Base-by-base conservation (phyloP, 2,888 invertebrate genomes). In the Drosophila nr. fundita region DNA sequence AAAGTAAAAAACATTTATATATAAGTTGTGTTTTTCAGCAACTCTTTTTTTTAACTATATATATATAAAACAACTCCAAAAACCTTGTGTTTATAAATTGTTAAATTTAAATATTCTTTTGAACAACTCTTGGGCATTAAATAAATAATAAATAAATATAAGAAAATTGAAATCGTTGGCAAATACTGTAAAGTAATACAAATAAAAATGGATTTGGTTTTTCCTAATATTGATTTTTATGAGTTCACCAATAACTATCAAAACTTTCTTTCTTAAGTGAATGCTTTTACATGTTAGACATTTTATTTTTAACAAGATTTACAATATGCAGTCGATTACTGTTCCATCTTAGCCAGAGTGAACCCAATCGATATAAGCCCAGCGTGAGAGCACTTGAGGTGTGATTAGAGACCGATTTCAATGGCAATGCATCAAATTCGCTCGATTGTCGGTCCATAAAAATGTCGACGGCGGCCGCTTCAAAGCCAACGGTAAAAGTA, bases 401-500 rank as follows among this genome's bases (percentile, higher is more conserved):
- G 36, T 49, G 54, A 57, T 63, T 63, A n/a, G 18, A 48, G 38
- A 6, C 48, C 54, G 32, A 79, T 67, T 69, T 45, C 30, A 62
- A 45, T 45, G 55, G 59, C 63, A 32, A 83, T 80, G 68, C 61
- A 73, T 77, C 83, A 72, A 77, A 72, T 77, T 55, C 36, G 57
- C 32, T 64, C 68, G 63, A 67, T 83, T 68, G 52, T 34, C 42
- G 61, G 74, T 42, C 55, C 65, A 83, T 83, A 76, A 82, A 82
- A 67, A 57, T 24, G 73, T 83, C 82, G 57, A 62, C 73, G n/a
- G 62, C 80, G 80, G 83, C 64, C 24, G 62, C 74, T 61, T 74
- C 77, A 82, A 83, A 82, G 83, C 32, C 68, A 49, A 65, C 30
- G 18, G 49, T 53, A 69, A 82, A 67, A 50, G 74, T 74, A 90